These are phyloP conservation scores for Uropetala carovei DNA, from an alignment of 2,888 invertebrate genomes.

Conservation along the genomic window DNA sequence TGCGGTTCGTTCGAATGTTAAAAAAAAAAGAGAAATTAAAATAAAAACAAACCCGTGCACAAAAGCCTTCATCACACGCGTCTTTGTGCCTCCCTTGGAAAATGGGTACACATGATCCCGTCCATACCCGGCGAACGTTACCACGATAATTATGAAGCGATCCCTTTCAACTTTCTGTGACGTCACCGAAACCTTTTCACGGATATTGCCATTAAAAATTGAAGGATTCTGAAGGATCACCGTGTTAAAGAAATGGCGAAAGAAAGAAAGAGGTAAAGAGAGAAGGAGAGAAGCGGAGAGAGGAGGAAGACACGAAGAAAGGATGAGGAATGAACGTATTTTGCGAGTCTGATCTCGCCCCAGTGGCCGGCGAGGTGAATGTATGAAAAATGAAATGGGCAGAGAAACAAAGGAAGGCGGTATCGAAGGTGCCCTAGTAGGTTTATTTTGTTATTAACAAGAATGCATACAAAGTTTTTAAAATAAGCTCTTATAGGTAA, in stretches of 20 bases:
- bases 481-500: too few species aligned
- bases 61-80: not conserved
- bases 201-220: not conserved
- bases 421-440: too few species aligned
- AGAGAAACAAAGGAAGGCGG: too few species aligned
- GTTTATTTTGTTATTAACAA: too few species aligned
- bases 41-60: not conserved
- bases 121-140: not conserved
- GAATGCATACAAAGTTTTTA: too few species aligned
- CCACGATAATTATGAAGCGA: not conserved
- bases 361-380: not conserved
- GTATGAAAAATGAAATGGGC: slow-evolving; percentile 1
- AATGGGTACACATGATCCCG: not conserved
- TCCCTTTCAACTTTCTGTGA: not conserved
- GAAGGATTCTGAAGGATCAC: not conserved
- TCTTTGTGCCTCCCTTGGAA: not conserved
- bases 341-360: not conserved
- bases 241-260: not conserved
- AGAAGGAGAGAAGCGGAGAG: not conserved
- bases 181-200: not conserved
- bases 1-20: not conserved
- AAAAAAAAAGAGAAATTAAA: not conserved
- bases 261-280: not conserved
- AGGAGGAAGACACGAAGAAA: not conserved
- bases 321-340: too few species aligned